phyloP scores from a whole-genome alignment of 2,113 vertebrate genomes.

The Zosterops borbonicus region DNA sequence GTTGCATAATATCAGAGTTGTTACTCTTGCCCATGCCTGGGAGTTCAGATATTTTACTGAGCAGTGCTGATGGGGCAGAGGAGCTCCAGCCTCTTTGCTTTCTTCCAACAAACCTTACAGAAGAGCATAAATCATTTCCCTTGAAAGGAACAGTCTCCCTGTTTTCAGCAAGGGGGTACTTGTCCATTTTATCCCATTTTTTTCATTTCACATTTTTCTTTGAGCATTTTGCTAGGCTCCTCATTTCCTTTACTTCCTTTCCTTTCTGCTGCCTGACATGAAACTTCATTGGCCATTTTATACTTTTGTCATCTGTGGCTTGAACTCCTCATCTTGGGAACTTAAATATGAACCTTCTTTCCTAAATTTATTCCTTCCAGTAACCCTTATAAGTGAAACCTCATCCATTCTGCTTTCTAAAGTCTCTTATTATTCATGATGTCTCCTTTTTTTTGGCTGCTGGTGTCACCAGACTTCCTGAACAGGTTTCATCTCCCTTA shows the following conservation, averaged over 20 bases:
- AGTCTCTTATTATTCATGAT: not conserved
- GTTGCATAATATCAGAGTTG: not conserved
- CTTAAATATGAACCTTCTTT: not conserved
- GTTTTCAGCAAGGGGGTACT: not conserved
- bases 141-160: not conserved
- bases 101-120: not conserved
- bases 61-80: not conserved
- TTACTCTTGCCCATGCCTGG: not conserved
- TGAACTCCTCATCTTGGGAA: not conserved
- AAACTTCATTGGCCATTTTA: not conserved
- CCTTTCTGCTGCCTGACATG: not conserved
- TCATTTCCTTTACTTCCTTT: not conserved
- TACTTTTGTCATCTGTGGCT: not conserved
- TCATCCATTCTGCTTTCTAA: not conserved
- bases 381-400: not conserved
- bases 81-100: not conserved
- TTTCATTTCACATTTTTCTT: not conserved
- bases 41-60: not conserved
- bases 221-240: not conserved
- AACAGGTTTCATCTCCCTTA: not conserved
- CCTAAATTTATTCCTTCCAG: not conserved
- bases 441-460: fast-evolving
- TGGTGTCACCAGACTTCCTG: not conserved
- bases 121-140: not conserved
- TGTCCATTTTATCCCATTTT: not conserved